phyloP scores from a whole-genome alignment of 2,888 invertebrate species.

The Amiota minor region DNA sequence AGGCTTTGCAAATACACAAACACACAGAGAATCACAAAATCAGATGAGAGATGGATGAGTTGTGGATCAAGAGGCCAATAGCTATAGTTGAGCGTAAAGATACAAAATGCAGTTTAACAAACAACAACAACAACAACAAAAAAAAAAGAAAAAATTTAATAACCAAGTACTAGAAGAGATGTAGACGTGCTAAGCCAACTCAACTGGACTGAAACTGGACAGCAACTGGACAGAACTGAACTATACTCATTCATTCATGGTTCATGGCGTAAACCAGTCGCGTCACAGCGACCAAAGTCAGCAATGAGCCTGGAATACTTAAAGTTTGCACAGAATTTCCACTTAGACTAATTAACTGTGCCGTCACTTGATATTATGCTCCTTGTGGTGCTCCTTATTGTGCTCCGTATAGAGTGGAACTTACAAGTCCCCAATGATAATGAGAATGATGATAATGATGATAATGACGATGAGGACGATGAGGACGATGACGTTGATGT shows the following conservation, averaged over 20 bases:
- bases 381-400: slow-evolving; percentile 18
- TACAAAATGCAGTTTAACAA: too few species aligned
- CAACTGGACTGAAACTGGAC: not conserved
- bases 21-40: too few species aligned
- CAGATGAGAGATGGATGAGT: too few species aligned
- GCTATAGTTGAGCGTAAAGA: too few species aligned
- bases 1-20: too few species aligned
- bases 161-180: not conserved
- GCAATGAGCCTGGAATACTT: slow-evolving; percentile 44
- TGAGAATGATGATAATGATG: slow-evolving; percentile 10
- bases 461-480: not conserved
- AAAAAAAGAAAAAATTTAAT: not conserved
- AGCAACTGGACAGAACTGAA: not conserved
- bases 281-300: not conserved
- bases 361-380: slow-evolving; percentile 57
- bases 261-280: slow-evolving; percentile 10
- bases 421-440: too few species aligned
- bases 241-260: slow-evolving; percentile 16
- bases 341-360: slow-evolving; percentile 66
- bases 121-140: not conserved
- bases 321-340: slow-evolving; percentile 63
- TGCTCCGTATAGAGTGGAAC: too few species aligned
- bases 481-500: slow-evolving; percentile 20
- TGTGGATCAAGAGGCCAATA: too few species aligned
- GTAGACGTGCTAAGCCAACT: not conserved